These are phyloP conservation scores for Gymnopithys bicolor DNA, from an alignment of 2,797 vertebrate genomes.

Conservation along the genomic window DNA sequence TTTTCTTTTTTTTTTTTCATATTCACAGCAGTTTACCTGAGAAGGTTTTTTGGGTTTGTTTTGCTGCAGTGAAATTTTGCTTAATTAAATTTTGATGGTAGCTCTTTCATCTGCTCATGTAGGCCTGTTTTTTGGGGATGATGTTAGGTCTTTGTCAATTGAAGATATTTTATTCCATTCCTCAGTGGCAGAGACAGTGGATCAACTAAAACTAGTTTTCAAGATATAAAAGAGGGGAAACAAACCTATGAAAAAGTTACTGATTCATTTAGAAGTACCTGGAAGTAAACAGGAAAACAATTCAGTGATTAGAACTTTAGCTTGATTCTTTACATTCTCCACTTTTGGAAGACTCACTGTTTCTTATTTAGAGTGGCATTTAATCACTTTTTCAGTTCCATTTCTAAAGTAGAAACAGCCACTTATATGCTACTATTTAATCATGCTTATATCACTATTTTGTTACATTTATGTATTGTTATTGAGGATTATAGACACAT, in stretches of 20 bases:
- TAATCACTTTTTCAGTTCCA: neutral
- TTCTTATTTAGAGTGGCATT: neutral
- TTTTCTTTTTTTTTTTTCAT: neutral
- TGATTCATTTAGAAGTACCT: neutral
- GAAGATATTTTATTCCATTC: neutral
- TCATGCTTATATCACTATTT: neutral
- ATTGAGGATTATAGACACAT: neutral
- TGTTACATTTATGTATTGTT: neutral
- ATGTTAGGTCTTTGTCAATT: neutral
- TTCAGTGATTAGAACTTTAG: neutral
- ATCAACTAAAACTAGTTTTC: neutral
- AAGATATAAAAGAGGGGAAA: neutral
- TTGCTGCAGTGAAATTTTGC: neutral
- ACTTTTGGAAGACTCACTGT: neutral
- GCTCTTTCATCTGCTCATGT: neutral
- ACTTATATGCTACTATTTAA: neutral
- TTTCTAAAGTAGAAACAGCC: neutral
- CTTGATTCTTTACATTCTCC: neutral
- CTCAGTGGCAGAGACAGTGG: neutral
- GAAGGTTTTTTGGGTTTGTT: neutral
- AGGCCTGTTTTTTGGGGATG: neutral
- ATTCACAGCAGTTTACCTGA: neutral
- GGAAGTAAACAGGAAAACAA: neutral
- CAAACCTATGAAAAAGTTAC: neutral
- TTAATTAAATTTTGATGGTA: neutral